Evolutionary conservation across 2,888 invertebrate species (phyloP).

Genomic region (Oxyteleia sp.): DNA sequence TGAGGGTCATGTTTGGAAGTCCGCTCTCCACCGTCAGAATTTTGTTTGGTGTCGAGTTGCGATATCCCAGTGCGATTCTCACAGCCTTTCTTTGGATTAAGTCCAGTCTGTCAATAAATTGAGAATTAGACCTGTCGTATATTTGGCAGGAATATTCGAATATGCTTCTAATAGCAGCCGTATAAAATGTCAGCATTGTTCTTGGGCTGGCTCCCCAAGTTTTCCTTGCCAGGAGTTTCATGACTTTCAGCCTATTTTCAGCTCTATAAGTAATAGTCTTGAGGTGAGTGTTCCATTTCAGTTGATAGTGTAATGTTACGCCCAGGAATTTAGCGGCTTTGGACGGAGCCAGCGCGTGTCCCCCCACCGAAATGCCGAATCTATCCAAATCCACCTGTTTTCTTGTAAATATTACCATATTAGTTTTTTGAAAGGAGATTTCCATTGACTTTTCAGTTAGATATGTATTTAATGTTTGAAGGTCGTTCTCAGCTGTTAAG

Average conservation of each 20-base stretch:
- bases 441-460: no score
- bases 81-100: constrained; percentile 27
- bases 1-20: background rate
- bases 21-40: constrained; percentile 1
- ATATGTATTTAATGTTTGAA: no score
- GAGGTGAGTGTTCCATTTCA: no score
- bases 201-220: constrained; percentile 34
- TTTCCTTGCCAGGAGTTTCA: constrained; percentile 24
- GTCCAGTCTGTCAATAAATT: constrained; percentile 5
- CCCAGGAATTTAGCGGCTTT: no score
- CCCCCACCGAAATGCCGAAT: no score
- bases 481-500: no score
- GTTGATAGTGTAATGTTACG: background rate
- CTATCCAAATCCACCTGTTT: no score
- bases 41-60: constrained; percentile 38
- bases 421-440: no score
- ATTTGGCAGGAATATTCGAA: constrained; percentile 4
- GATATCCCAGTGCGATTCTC: constrained; percentile 19
- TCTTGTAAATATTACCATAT: no score
- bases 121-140: background rate
- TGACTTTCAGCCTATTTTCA: no score
- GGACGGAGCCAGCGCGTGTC: no score
- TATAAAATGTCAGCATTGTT: constrained; percentile 18
- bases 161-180: background rate
- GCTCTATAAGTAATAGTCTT: no score